These are phyloP conservation scores for Andrena camellia DNA, from an alignment of 2,888 invertebrate genomes.

Conservation along the genomic window DNA sequence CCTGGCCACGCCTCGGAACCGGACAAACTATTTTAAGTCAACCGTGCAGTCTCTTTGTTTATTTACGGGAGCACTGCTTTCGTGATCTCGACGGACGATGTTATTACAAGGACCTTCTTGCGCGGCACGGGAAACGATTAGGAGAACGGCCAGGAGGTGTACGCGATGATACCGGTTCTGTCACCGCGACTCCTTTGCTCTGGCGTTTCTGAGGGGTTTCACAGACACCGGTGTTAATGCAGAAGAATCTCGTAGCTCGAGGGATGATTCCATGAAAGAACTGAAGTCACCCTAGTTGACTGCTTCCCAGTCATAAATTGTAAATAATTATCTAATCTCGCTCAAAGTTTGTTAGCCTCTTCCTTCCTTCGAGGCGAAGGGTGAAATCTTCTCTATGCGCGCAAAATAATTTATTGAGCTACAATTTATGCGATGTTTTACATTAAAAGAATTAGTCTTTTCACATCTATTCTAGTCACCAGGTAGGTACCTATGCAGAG, in stretches of 20 bases:
- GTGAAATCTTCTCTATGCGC: too few species aligned
- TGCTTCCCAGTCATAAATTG: background rate
- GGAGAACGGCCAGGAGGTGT: constrained; percentile 52
- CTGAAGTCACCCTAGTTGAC: background rate
- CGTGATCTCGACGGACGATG: constrained; percentile 61
- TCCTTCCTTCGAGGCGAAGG: too few species aligned
- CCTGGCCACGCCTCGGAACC: constrained; percentile 54
- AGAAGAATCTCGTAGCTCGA: background rate
- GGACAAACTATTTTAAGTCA: constrained; percentile 67
- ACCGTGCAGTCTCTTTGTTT: constrained; percentile 61
- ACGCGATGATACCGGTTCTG: constrained; percentile 53
- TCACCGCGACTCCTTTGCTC: constrained; percentile 36
- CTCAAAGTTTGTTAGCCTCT: too few species aligned
- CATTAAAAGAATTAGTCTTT: background rate
- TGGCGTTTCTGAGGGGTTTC: constrained; percentile 1
- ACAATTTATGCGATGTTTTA: background rate
- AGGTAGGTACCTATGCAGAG: background rate
- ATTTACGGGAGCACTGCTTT: constrained; percentile 64
- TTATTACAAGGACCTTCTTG: constrained; percentile 72
- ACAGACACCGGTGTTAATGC: background rate
- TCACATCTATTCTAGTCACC: too few species aligned
- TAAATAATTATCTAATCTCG: too few species aligned
- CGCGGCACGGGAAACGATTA: constrained; percentile 58
- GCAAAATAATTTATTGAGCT: too few species aligned
- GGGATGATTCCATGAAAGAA: background rate